Evolutionary conservation across 2,797 vertebrate genomes (phyloP).

Genomic region (Aldrovandia affinis): DNA sequence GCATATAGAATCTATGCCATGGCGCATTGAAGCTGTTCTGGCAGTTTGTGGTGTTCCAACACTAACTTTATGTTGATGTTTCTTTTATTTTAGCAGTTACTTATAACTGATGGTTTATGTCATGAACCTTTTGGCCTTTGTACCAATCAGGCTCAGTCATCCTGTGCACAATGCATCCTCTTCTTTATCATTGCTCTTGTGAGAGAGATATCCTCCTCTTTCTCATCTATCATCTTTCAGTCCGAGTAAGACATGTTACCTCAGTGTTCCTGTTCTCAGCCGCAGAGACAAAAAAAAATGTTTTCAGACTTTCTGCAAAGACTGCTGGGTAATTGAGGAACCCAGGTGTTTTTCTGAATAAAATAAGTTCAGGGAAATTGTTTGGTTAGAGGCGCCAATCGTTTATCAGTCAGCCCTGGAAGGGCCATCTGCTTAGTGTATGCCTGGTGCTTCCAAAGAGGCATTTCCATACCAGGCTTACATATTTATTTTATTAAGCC

Average conservation of each 20-base stretch:
- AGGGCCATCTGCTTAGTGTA: neutral
- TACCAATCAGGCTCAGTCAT: no score
- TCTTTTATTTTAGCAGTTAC: neutral
- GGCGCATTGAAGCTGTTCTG: no score
- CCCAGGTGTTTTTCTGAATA: constrained; percentile 13
- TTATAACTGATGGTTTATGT: no score
- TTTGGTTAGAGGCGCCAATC: neutral
- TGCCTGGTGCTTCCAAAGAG: neutral
- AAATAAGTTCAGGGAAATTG: neutral
- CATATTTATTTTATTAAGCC: neutral
- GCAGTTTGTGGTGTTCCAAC: no score
- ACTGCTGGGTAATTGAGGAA: neutral
- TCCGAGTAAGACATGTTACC: neutral
- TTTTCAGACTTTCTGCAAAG: neutral
- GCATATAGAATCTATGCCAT: no score
- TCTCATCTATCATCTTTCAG: neutral
- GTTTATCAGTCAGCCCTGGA: neutral
- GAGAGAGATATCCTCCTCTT: neutral
- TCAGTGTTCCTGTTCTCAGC: neutral
- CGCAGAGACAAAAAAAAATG: neutral
- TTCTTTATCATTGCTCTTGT: neutral
- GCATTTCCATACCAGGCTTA: neutral
- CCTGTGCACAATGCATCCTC: no score
- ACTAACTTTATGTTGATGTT: no score
- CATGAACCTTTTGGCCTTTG: no score